Base-by-base conservation (phyloP, 2,888 invertebrate species). In the Cabera pusaria region DNA sequence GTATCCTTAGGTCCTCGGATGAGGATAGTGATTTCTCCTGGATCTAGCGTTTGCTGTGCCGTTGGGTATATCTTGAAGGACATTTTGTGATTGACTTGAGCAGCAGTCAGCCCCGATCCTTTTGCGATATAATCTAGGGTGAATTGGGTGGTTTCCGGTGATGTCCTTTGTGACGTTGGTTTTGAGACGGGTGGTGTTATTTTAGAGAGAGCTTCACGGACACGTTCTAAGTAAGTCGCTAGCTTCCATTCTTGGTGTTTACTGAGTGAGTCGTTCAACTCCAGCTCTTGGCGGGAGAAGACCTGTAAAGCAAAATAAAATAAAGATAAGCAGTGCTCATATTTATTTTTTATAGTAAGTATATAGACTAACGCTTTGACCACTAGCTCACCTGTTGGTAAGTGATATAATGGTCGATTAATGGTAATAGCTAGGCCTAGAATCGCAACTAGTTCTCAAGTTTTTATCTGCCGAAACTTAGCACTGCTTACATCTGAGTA, bases 61-160 rank as follows among this genome's bases (percentile, higher is more conserved):
- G 88, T 86, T 1, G 90, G 89, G 54, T 92, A 92, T 41, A 93
- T 76, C 69, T 91, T 92, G 62, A 93, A 92, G 26, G 77, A 69
- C 32, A 90, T 82, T 66, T 89, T 90, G 43, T 85, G 85, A 38
- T 90, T 79, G 27, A 90, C 78, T 67, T 91, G 91, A 11, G 91
- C 91, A 17, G 90, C 90, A 17, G 88, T 75, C 8, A 93, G 67
- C 0, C 92, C 93, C 66, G 92, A 91, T 5, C 93, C 92, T 64
- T 90, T 83, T 0, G 91, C 92, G 1, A 91, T 79, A 56, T 91
- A 92, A 53, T 90, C 87, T 1, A 90, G 72, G 4, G 90, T 87
- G 44, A 77, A 79, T 42, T 84, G 81, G 35, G 71, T 58, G 6
- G 68, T 66, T 59, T 84, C 85, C 17, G 81, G 71, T 1, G 82